Percentiles rank a stretch among this genome's conserved stretches.
phyloP scores from a whole-genome alignment of 2,113 vertebrate species.

The Scartelaos histophorus region DNA sequence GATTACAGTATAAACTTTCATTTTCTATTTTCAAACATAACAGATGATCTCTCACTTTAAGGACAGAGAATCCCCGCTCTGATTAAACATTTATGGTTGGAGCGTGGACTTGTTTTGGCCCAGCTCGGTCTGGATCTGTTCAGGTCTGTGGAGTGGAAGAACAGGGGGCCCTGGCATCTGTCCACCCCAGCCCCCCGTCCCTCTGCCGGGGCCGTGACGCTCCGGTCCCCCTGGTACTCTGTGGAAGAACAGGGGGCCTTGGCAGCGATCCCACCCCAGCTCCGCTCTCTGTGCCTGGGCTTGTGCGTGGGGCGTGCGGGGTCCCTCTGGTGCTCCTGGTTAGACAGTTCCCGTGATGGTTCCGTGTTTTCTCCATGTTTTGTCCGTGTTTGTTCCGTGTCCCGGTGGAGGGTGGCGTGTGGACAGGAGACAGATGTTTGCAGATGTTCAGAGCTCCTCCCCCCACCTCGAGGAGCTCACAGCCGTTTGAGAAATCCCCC shows the following conservation, averaged over 20 bases:
- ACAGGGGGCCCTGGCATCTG: too few relatives aligned
- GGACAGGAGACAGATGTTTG: constrained; percentile 65
- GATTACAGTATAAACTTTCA: too few relatives aligned
- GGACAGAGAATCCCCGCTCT: not conserved
- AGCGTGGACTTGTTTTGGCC: constrained; percentile 23
- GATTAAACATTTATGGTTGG: not conserved
- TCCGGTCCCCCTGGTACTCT: not conserved
- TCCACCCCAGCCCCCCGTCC: too few relatives aligned
- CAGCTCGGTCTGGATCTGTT: constrained; percentile 51
- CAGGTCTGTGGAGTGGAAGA: constrained; percentile 58
- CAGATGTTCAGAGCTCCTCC: constrained; percentile 32
- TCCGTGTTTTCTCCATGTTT: not conserved
- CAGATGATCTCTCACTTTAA: not conserved
- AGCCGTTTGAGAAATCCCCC: too few relatives aligned
- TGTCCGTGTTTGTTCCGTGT: constrained; percentile 6
- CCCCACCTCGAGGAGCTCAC: constrained; percentile 8
- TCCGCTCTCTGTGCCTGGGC: not conserved
- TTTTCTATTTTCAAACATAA: too few relatives aligned
- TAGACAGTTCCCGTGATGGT: too few relatives aligned
- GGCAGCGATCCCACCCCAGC: not conserved
- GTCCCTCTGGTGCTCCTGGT: not conserved
- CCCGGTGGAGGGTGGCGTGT: constrained; percentile 55
- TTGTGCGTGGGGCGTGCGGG: not conserved
- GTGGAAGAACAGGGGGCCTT: constrained; percentile 58
- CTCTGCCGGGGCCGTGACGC: not conserved